Base-by-base conservation (phyloP, 2,797 vertebrate genomes). In the Champsocephalus gunnari region DNA sequence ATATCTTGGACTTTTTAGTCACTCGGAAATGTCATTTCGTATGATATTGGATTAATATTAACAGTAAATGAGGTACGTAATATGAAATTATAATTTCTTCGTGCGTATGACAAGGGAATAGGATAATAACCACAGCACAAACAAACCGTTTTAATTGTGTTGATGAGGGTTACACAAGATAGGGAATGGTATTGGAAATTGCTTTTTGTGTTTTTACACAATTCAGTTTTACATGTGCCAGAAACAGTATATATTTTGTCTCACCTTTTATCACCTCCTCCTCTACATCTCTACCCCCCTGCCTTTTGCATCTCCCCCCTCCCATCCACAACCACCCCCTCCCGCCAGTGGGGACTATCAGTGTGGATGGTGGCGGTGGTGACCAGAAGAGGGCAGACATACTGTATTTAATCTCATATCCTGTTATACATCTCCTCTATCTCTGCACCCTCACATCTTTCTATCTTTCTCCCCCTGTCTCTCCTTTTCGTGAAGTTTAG, bases 331-430 rank as follows among this genome's bases (percentile, higher is more conserved):
- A 59, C 77, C 28, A 19, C 50, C 32, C 54, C 34, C 47, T 47
- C 48, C 67, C 77, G 54, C 59, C 70, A 44, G 21, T 55, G 64
- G 72, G 62, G 66, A 73, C 77, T 84, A 83, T 84, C 73, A 83
- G 58, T 67, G 77, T 72, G 49, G 87, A 88, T 92, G 85, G 83
- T 87, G 89, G 88, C 82, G 13, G 60, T 88, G 67, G 68, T 93
- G 94, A 93, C 96, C 96, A 96, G 96, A 95, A 97, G 96, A 95
- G 95, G 96, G 95, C 96, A 96, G 95, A 88, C 94, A 95, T 94
- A 95, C 92, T 94, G 91, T 96, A 94, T 94, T 95, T 93, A 93
- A 94, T 92, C 88, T 90, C 84, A 83, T 89, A 86, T 92, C 69
- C 85, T 32, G 76, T 92, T 76, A 90, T 88, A 87, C 45, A 79